A percentile compares a stretch with the other conserved stretches of the same genome.
Evolutionary conservation across 2,113 vertebrate genomes (phyloP).

Genomic region (Oophaga pumilio): DNA sequence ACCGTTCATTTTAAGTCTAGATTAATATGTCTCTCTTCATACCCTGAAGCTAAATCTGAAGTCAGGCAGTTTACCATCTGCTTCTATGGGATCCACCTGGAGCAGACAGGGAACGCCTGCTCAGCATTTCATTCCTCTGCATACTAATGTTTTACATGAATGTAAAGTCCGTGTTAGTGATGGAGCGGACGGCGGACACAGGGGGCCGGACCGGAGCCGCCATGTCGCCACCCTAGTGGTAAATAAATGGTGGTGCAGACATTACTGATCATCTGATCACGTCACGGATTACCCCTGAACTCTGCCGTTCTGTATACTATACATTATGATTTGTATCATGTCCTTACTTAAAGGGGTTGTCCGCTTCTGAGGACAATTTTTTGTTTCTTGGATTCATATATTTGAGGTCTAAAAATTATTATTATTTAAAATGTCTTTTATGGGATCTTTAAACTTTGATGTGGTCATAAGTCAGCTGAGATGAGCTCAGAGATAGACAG

Average conservation of each 20-base stretch:
- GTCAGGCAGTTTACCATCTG: constrained; percentile 30
- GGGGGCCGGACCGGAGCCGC: neutral
- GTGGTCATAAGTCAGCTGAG: no score
- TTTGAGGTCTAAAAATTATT: no score
- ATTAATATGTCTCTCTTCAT: constrained; percentile 2
- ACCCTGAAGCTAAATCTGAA: neutral
- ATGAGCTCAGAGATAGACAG: no score
- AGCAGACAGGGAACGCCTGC: neutral
- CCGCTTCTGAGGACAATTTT: no score
- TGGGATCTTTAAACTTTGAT: no score
- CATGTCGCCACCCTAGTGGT: neutral
- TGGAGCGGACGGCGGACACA: neutral
- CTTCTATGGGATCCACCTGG: constrained; percentile 21
- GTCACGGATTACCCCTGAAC: no score
- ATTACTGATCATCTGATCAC: neutral
- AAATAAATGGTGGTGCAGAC: neutral
- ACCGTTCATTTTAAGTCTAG: constrained; percentile 1
- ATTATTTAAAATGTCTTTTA: no score
- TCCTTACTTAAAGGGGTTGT: no score
- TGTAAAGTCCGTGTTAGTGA: neutral
- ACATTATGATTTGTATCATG: no score
- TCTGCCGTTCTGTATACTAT: no score
- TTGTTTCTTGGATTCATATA: no score
- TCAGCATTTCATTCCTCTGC: constrained; percentile 4
- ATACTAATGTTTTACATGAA: constrained; percentile 18